Conservation (phyloP, 2,113 vertebrate species). For the Coregonus clupeaformis region DNA sequence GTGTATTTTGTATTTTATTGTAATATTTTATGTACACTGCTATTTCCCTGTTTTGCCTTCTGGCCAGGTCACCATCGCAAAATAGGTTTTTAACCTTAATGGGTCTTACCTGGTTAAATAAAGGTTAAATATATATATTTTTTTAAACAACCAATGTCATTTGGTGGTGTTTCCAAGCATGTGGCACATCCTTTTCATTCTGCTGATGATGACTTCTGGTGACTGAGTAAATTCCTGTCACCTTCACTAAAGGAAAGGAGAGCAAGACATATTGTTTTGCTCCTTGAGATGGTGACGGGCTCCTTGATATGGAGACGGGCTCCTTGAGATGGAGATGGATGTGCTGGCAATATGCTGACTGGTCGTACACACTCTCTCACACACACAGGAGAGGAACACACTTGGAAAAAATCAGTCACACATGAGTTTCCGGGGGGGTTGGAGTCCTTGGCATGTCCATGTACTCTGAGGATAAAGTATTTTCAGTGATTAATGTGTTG, state of each 20-base stretch:
- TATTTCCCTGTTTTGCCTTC: no score
- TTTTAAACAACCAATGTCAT: no score
- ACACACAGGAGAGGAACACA: not conserved
- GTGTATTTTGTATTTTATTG: no score
- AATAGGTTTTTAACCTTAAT: no score
- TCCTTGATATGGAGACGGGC: conserved; percentile 1
- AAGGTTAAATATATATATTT: no score
- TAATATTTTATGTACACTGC: no score
- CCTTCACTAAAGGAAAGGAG: not conserved
- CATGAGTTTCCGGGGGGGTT: not conserved
- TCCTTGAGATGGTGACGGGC: conserved; percentile 21
- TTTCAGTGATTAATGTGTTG: not conserved
- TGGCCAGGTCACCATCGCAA: no score
- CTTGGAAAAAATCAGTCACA: not conserved
- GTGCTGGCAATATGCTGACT: conserved; percentile 38
- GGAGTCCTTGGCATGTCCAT: not conserved
- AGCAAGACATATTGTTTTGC: not conserved
- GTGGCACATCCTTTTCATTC: no score
- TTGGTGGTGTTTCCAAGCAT: no score
- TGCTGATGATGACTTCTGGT: no score
- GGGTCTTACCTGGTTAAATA: no score
- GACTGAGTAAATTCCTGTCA: no score
- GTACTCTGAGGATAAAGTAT: not conserved
- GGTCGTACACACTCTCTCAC: not conserved
- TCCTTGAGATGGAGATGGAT: conserved; percentile 16